Percentiles rank a stretch among this genome's conserved stretches.
phyloP scores from a whole-genome alignment of 2,797 vertebrate species.

The Phoebastria nigripes region DNA sequence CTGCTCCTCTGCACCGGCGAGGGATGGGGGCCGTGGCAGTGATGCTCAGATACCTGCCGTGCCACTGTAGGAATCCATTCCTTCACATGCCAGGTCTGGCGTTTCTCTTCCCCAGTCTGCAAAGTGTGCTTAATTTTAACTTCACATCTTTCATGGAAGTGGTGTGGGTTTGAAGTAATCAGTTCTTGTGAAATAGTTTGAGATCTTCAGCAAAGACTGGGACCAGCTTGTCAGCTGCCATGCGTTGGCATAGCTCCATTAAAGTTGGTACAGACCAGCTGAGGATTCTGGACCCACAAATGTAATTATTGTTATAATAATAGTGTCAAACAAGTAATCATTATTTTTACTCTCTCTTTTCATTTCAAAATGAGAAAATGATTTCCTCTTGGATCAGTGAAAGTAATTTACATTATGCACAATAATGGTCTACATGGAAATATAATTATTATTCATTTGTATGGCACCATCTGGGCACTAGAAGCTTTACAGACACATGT shows the following conservation, averaged over 20 bases:
- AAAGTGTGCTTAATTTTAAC: background rate
- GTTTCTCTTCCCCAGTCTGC: background rate
- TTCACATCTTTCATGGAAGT: background rate
- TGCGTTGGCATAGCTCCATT: background rate
- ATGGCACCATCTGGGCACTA: slow-evolving; percentile 45
- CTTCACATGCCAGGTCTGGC: fast-evolving
- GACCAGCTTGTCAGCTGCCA: background rate
- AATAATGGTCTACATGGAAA: slow-evolving; percentile 44
- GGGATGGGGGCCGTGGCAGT: fast-evolving
- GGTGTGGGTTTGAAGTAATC: background rate
- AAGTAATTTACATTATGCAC: slow-evolving; percentile 57
- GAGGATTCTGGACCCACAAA: slow-evolving; percentile 55
- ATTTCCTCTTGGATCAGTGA: slow-evolving; percentile 64
- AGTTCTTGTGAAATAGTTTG: background rate
- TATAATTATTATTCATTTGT: slow-evolving; percentile 54
- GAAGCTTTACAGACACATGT: slow-evolving; percentile 16
- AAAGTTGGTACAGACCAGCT: slow-evolving; percentile 41
- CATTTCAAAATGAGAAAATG: slow-evolving; percentile 55
- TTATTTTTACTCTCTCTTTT: slow-evolving; percentile 64
- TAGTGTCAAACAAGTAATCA: slow-evolving; percentile 53
- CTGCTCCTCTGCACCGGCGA: background rate
- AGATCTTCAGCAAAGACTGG: background rate
- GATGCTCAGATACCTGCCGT: background rate
- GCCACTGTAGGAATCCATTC: background rate
- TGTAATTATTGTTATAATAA: slow-evolving; percentile 56